phyloP scores from a whole-genome alignment of 2,797 vertebrate genomes.

The Urophycis tenuis region DNA sequence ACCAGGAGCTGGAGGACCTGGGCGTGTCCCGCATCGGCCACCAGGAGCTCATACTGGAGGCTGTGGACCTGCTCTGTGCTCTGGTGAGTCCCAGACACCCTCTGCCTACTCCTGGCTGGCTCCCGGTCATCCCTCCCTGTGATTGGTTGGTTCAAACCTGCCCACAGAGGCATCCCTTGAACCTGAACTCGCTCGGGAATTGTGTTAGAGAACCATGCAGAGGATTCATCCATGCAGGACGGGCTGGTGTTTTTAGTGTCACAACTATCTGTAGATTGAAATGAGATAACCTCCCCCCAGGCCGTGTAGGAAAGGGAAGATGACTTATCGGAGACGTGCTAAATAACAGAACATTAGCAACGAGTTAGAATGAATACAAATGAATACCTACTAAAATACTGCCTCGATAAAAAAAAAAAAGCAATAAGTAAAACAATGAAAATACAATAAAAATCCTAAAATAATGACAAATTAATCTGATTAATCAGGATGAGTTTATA shows the following conservation, averaged over 20 bases:
- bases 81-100: constrained; percentile 76
- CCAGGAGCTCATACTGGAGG: constrained; percentile 97
- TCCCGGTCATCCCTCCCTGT: constrained; percentile 16
- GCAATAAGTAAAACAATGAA: too few species aligned
- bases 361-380: background rate
- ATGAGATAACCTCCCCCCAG: background rate
- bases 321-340: background rate
- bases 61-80: constrained; percentile 94
- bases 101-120: background rate
- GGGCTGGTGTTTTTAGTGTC: background rate
- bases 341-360: background rate
- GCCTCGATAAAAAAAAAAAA: too few species aligned
- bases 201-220: too few species aligned
- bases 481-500: background rate
- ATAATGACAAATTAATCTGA: background rate
- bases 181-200: background rate
- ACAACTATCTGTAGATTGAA: background rate
- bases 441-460: background rate
- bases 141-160: background rate
- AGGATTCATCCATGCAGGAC: background rate
- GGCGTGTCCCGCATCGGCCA: constrained; percentile 97
- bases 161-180: background rate
- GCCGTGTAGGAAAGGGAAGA: background rate
- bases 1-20: constrained; percentile 96
- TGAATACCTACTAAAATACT: too few species aligned